Evolutionary conservation across 2,888 invertebrate species (phyloP).

Genomic region (Xanthostigma xanthostigma): DNA sequence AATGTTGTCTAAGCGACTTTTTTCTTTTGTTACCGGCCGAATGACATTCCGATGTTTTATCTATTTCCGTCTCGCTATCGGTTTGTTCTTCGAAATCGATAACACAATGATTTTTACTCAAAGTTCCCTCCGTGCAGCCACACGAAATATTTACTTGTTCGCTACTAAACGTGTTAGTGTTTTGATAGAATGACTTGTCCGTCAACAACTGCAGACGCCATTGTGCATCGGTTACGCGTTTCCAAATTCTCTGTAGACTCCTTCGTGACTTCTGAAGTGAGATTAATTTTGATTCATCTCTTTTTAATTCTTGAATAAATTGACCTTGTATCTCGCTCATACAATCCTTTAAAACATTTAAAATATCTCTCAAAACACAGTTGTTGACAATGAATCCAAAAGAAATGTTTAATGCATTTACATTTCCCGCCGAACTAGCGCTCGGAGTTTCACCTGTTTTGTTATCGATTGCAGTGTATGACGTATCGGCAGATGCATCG

Average conservation of each 20-base stretch:
- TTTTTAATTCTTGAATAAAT: conserved; percentile 20
- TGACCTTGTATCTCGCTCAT: conserved; percentile 33
- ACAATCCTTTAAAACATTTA: conserved; percentile 39
- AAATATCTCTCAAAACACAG: conserved; percentile 39
- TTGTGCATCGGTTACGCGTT: conserved; percentile 47
- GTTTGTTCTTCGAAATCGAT: conserved; percentile 12
- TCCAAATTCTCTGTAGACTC: conserved; percentile 13
- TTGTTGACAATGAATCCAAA: conserved; percentile 43
- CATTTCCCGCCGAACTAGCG: too few relatives aligned
- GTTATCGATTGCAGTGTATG: too few relatives aligned
- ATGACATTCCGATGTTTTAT: conserved; percentile 18
- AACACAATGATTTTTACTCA: conserved; percentile 6
- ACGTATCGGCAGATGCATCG: too few relatives aligned
- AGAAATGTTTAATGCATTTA: conserved; percentile 17
- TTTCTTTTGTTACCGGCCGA: conserved; percentile 9
- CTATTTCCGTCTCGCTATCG: conserved; percentile 16
- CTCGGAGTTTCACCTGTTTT: too few relatives aligned
- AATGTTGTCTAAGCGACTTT: not conserved
- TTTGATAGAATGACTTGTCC: conserved; percentile 33
- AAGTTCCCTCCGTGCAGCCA: conserved; percentile 19
- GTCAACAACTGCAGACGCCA: conserved; percentile 61
- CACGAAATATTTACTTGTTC: conserved; percentile 9
- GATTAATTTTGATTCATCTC: conserved; percentile 17
- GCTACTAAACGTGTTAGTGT: conserved; percentile 27
- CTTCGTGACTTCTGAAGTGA: conserved; percentile 12